Conservation (phyloP, 2,113 vertebrate species). For the Pomatorhinus ruficollis region DNA sequence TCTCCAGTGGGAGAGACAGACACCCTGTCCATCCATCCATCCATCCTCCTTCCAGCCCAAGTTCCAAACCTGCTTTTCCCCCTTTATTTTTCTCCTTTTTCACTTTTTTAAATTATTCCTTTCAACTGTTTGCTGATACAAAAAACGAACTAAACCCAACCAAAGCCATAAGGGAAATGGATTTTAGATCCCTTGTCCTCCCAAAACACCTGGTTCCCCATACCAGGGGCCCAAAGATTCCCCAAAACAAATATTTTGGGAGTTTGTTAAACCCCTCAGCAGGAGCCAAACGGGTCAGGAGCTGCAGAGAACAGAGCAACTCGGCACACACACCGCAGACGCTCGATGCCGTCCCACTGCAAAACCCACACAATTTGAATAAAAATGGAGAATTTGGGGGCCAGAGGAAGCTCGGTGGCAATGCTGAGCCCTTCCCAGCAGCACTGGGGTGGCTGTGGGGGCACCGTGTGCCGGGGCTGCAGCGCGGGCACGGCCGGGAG, state of each 20-base stretch:
- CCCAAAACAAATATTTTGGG: fast-evolving
- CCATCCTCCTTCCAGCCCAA: not conserved
- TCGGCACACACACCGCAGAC: fast-evolving
- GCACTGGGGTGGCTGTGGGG: not conserved
- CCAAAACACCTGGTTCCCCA: not conserved
- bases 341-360: fast-evolving
- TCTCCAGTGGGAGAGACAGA: not conserved
- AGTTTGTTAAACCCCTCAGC: not conserved
- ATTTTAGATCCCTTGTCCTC: not conserved
- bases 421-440: not conserved
- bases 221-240: fast-evolving
- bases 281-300: fast-evolving
- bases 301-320: not conserved
- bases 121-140: not conserved
- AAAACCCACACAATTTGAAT: fast-evolving
- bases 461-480: not conserved
- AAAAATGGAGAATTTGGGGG: fast-evolving
- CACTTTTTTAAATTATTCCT: no score
- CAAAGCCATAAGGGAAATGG: not conserved
- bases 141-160: not conserved
- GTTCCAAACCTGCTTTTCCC: not conserved
- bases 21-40: not conserved
- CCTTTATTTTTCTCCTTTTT: not conserved
- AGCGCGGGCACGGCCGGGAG: not conserved
- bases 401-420: fast-evolving